Conservation (phyloP, 2,797 vertebrate genomes). For the Sebastes vulpes region DNA sequence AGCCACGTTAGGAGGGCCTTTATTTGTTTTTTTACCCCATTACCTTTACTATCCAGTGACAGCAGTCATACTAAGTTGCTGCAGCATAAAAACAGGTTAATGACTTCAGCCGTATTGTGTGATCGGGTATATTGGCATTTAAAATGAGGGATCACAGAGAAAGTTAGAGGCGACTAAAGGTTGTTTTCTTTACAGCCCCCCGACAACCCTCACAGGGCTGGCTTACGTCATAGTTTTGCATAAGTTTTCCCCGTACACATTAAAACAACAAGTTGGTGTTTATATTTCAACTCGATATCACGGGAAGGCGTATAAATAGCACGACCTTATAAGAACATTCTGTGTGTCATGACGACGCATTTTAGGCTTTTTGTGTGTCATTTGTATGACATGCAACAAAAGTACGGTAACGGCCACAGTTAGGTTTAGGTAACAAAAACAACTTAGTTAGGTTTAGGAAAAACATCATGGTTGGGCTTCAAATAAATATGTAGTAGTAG, state of each 20-base stretch:
- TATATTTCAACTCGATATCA: background rate
- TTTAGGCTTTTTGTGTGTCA: background rate
- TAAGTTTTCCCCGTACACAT: background rate
- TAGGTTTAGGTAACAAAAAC: too few species aligned
- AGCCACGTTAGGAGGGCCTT: background rate
- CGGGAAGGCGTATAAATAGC: background rate
- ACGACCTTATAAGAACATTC: background rate
- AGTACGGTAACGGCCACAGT: accelerated
- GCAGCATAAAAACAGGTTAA: background rate
- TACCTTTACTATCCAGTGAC: background rate
- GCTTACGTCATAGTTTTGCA: background rate
- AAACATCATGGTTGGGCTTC: background rate
- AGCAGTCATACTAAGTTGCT: background rate
- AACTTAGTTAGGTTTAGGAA: background rate
- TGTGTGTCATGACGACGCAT: too few species aligned
- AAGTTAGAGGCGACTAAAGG: background rate
- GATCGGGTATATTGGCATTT: background rate
- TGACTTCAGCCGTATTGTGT: background rate
- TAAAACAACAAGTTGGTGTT: background rate
- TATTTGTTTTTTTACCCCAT: background rate
- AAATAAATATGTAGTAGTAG: too few species aligned
- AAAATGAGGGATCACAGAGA: background rate
- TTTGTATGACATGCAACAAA: background rate
- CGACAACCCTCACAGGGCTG: background rate
- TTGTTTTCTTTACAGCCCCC: background rate